A percentile compares a stretch with the other conserved stretches of the same genome.
These are phyloP conservation scores for Actinostola sp. DNA, from an alignment of 92 coral and sea anemone species.

Conservation along the genomic window DNA sequence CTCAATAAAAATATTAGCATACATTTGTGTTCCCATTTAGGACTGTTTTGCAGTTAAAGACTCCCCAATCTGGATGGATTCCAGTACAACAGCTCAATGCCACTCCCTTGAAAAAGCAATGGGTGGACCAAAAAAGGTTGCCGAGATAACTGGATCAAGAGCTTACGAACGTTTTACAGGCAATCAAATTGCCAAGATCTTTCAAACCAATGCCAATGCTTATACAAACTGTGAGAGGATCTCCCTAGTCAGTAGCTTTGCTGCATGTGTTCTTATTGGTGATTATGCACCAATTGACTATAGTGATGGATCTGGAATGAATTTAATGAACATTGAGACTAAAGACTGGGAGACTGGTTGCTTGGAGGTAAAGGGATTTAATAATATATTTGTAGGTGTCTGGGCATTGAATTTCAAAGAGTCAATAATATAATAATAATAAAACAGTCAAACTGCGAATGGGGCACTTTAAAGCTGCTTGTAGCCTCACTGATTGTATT, in stretches of 20 bases:
- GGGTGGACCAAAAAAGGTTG: constrained; percentile 80
- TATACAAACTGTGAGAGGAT: constrained; percentile 84
- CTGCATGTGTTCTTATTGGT: constrained; percentile 85
- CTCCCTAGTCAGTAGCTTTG: constrained; percentile 92
- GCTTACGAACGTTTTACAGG: constrained; percentile 99
- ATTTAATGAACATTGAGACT: constrained; percentile 80
- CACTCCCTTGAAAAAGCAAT: constrained; percentile 76
- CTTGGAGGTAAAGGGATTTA: constrained; percentile 73
- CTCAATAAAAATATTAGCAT: too few relatives aligned
- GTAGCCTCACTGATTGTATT: too few relatives aligned
- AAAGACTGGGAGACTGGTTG: constrained; percentile 86
- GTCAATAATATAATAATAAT: too few relatives aligned
- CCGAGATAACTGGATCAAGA: constrained; percentile 90
- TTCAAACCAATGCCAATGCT: constrained; percentile 66
- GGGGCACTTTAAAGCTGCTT: too few relatives aligned
- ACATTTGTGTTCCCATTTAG: constrained; percentile 26
- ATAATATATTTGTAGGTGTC: too few relatives aligned
- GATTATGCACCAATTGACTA: constrained; percentile 94
- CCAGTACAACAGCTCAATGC: constrained; percentile 86
- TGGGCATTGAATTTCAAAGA: background rate
- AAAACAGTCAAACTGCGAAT: too few relatives aligned
- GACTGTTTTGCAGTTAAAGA: constrained; percentile 80
- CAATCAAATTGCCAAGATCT: constrained; percentile 90
- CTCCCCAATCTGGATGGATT: constrained; percentile 99
- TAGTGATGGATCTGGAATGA: constrained; percentile 99